Base-by-base conservation (phyloP, 2,797 vertebrate genomes). In the Valencia hispanica region DNA sequence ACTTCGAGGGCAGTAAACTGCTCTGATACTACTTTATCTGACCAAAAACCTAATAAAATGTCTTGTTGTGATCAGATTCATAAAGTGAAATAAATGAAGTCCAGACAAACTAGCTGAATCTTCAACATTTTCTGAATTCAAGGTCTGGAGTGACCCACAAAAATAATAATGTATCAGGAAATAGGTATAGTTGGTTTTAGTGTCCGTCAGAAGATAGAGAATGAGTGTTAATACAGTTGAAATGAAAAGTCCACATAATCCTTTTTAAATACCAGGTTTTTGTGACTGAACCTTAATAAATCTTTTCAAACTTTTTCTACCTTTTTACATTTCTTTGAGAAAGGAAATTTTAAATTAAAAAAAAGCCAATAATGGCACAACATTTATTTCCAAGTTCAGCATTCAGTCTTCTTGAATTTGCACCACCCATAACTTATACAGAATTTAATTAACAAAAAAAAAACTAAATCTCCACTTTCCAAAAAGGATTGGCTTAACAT, bases 21-120 rank as follows among this genome's bases (percentile, higher is more conserved):
- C 27, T 68, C 32, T 75, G 17, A 80, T 48, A 50, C 53, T 48
- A 79, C 68, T 74, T 41, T 32, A 77, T 71, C 36, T 9, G 17
- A 47, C 72, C 34, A 43, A 78, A 77, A 78, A 80, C 32, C 83
- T 17, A 70, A 51, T 34, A 65, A 71, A 53, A 80, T 30, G 3
- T 36, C 17, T 7, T 78, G 17, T 30, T 45, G 15, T 41, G 18
- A 69, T 53, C 48, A 43, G 63, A 66, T 41, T 66, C 36, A 66
- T 41, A 66, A 66, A 39, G 14, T 36, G 7, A 68, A n/a, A 41
- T 1, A 43, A 30, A 25, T 36, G 14, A 72, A 77, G 25, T 36
- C 39, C 11, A 65, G 30, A 47, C 36, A 66, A 41, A 41, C 20
- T 5, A n/a, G 36, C 36, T 41, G 63, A 41, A 66, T 66, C 11